Evolutionary conservation across 2,888 invertebrate species (phyloP).

Genomic region (Ennomos erosarius): DNA sequence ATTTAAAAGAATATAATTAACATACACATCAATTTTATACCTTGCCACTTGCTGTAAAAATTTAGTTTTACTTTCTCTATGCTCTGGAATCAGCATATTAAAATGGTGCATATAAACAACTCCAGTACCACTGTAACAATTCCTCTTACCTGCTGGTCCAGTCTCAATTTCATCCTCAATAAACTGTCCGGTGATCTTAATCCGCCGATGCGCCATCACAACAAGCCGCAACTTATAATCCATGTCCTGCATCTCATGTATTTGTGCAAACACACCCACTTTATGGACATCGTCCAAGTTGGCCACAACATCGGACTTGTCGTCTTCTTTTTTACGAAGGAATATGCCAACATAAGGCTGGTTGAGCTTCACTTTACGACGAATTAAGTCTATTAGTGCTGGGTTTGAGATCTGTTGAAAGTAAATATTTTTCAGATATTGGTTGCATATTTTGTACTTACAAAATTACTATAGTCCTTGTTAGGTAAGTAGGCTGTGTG

Average conservation of each 20-base stretch:
- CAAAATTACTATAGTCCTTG: no score
- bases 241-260: conserved; percentile 98
- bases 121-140: no score
- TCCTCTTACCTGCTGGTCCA: conserved; percentile 75
- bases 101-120: no score
- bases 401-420: conserved; percentile 91
- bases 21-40: no score
- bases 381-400: conserved; percentile 93
- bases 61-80: no score
- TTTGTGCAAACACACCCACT: conserved; percentile 98
- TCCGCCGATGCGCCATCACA: conserved; percentile 97
- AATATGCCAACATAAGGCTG: conserved; percentile 99
- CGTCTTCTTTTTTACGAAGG: conserved; percentile 95
- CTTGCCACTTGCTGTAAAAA: no score
- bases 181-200: conserved; percentile 92
- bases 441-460: no score
- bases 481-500: no score
- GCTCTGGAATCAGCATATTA: no score
- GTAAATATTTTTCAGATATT: no score
- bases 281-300: conserved; percentile 94
- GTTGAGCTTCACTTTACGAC: conserved; percentile 97
- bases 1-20: no score
- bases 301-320: conserved; percentile 93
- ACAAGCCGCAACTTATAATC: conserved; percentile 96
- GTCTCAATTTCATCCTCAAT: conserved; percentile 89